Base-by-base conservation (phyloP, 2,888 invertebrate species). In the Lycocerus yunnanus region DNA sequence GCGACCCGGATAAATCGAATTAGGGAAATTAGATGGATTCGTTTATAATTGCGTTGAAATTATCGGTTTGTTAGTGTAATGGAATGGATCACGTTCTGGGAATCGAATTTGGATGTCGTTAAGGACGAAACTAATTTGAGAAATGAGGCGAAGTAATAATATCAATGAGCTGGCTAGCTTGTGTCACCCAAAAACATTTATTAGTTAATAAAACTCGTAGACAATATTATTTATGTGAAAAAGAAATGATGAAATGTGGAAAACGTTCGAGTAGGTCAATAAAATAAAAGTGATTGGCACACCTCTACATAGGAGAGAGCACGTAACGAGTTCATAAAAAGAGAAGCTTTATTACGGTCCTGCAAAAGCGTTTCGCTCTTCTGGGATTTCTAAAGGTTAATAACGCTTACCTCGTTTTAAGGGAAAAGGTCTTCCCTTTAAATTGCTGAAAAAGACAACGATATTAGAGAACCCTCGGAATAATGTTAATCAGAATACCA, bases 301-400 rank as follows among this genome's bases (percentile, higher is more conserved):
- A 83, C 82, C 84, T 82, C 27, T 61, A 61, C 16, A 61, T 18
- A 81, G 77, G 61, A 24, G 58, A 69, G 69, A 80, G 80, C 80
- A 82, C 80, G 81, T 83, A 84, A 84, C 83, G 83, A 82, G 83
- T 84, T 81, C 84, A 84, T 85, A 85, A 85, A 85, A 84, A 81
- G 81, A 81, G 81, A 81, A 75, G 80, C 80, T 85, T 85, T 85
- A 85, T 84, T 85, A 83, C 84, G 83, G 83, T 84, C 84, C 84
- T 83, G 82, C 80, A 82, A 83, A 84, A 85, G 81, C 83, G 84
- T 82, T 82, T 80, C 79, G 80, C 80, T 82, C 82, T 83, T 77
- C 77, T 75, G 78, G 79, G 78, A 77, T 75, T 78, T 80, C 78
- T 80, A 81, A 81, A 82, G 82, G 82, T 81, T 82, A 82, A 81